Conservation (phyloP, 2,797 vertebrate species). For the Pteronotus mesoamericanus region DNA sequence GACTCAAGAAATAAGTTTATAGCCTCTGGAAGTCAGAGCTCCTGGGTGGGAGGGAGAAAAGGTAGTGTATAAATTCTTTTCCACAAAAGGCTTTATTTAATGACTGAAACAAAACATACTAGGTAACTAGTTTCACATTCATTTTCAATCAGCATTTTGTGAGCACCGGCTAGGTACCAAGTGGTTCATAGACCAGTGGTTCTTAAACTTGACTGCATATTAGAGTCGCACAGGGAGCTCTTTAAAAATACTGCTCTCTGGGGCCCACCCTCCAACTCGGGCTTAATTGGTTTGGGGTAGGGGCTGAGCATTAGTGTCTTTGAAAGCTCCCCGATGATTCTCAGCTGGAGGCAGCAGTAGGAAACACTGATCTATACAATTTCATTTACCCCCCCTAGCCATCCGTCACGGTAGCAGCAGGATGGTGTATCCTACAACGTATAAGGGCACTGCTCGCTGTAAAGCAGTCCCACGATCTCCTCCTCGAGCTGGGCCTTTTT, state of each 20-base stretch:
- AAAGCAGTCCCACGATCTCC: not conserved
- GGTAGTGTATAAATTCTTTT: conserved; percentile 16
- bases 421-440: not conserved
- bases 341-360: not conserved
- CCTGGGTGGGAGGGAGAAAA: not conserved
- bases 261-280: not conserved
- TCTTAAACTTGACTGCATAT: not conserved
- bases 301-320: not conserved
- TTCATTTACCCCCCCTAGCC: not conserved
- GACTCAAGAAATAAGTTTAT: conserved; percentile 40
- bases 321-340: not conserved
- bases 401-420: not conserved
- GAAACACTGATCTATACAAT: not conserved
- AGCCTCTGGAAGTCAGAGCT: conserved; percentile 5
- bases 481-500: not conserved
- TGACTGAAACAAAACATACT: not conserved
- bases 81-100: not conserved
- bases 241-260: not conserved
- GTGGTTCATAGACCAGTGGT: not conserved
- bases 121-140: not conserved
- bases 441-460: fast-evolving
- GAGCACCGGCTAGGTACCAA: not conserved
- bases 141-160: not conserved
- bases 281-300: not conserved
- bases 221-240: not conserved